Evolutionary conservation across 2,888 invertebrate species (phyloP).

Genomic region (Pollenia griseotomentosa): DNA sequence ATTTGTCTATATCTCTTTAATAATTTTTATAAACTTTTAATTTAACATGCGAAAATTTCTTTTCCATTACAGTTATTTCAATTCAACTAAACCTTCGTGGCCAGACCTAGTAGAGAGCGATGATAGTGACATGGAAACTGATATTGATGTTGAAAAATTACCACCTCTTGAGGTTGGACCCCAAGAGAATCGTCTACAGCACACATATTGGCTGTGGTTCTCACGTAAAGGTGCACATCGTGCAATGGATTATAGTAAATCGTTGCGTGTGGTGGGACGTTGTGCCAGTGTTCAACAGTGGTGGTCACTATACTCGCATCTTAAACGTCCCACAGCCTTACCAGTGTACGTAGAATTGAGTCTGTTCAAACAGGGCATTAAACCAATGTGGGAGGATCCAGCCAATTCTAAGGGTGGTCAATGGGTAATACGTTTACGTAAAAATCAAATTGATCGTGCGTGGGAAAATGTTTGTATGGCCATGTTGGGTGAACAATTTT

Average conservation of each 20-base stretch:
- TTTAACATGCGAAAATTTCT: background rate
- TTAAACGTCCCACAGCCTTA: constrained; percentile 94
- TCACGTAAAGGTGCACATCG: constrained; percentile 85
- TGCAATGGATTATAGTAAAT: constrained; percentile 84
- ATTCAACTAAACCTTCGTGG: constrained; percentile 55
- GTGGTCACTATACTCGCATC: constrained; percentile 97
- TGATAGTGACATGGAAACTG: constrained; percentile 88
- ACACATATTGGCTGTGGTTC: constrained; percentile 97
- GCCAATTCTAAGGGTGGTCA: constrained; percentile 98
- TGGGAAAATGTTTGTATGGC: constrained; percentile 99
- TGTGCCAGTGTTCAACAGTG: constrained; percentile 98
- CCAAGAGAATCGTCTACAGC: constrained; percentile 96
- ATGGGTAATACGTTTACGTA: constrained; percentile 98
- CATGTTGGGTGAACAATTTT: constrained; percentile 99
- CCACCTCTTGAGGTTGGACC: constrained; percentile 90
- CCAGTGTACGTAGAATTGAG: constrained; percentile 97
- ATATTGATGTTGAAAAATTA: constrained; percentile 85
- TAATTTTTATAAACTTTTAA: no score
- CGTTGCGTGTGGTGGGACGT: constrained; percentile 94
- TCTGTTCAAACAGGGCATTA: constrained; percentile 98
- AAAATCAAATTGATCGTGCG: constrained; percentile 96
- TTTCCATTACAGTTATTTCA: constrained; percentile 52
- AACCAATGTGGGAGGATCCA: constrained; percentile 99
- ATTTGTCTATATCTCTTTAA: no score
- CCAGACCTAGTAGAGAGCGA: constrained; percentile 85